Evolutionary conservation across 2,888 invertebrate species (phyloP).

Genomic region (Parthenolecanium corni): DNA sequence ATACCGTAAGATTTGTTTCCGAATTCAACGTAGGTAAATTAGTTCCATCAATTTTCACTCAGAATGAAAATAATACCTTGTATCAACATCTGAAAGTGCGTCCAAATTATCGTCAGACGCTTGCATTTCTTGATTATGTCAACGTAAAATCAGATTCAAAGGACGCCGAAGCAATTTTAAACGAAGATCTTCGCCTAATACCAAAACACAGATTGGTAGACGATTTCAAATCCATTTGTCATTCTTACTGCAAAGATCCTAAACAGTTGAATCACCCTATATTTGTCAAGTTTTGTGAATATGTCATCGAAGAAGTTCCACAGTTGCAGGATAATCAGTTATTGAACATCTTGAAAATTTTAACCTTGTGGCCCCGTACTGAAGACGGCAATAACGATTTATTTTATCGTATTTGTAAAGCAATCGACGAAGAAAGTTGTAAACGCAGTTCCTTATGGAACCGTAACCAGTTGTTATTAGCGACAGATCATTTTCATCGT

Average conservation of each 20-base stretch:
- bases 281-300: not conserved
- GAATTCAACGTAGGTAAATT: too few relatives aligned
- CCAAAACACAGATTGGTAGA: not conserved
- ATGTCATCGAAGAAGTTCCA: not conserved
- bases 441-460: constrained; percentile 11
- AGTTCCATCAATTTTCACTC: too few relatives aligned
- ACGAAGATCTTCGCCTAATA: not conserved
- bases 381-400: not conserved
- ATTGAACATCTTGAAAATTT: not conserved
- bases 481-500: constrained; percentile 30
- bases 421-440: constrained; percentile 13
- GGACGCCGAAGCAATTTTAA: not conserved
- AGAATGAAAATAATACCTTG: not conserved
- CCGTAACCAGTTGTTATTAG: constrained; percentile 14
- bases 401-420: constrained; percentile 19
- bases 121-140: constrained; percentile 12
- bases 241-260: not conserved
- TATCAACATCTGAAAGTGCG: not conserved
- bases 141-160: not conserved
- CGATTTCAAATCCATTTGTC: not conserved
- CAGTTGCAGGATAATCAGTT: constrained; percentile 16
- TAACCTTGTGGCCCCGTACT: constrained; percentile 14
- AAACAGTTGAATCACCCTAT: not conserved
- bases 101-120: not conserved
- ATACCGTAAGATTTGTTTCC: too few relatives aligned